Conservation (phyloP, 2,797 vertebrate species). For the Trichosurus vulpecula region DNA sequence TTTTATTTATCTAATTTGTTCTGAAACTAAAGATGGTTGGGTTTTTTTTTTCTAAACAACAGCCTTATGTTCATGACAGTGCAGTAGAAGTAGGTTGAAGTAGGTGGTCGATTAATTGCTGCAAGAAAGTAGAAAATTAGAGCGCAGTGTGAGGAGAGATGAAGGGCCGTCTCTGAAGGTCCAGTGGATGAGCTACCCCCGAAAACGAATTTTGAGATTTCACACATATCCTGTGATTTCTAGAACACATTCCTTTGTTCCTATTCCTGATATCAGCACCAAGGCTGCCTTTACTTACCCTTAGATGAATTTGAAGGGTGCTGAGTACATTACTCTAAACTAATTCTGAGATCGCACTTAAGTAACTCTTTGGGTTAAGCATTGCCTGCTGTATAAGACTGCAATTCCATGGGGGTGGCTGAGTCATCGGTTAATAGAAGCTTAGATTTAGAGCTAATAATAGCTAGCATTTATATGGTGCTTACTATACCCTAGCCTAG, state of each 20-base stretch:
- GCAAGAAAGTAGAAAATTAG: not conserved
- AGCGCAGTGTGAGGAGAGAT: not conserved
- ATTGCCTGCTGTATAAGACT: not conserved
- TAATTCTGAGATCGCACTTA: not conserved
- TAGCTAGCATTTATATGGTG: not conserved
- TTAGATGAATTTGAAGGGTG: not conserved
- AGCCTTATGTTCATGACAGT: constrained; percentile 31
- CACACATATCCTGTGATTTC: not conserved
- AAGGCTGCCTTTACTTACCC: not conserved
- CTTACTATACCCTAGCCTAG: not conserved
- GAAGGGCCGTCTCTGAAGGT: not conserved
- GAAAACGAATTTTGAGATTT: not conserved
- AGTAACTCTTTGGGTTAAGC: not conserved
- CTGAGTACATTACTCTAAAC: not conserved
- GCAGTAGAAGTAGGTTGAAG: not conserved
- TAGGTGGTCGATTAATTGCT: not conserved
- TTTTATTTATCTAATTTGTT: constrained; percentile 79
- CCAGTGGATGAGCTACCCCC: not conserved
- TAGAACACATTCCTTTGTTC: not conserved
- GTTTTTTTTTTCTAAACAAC: constrained; percentile 55
- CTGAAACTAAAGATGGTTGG: constrained; percentile 53
- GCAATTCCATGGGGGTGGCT: not conserved
- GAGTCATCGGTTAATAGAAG: not conserved
- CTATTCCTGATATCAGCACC: not conserved
- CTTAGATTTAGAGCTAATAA: not conserved